Conservation (phyloP, 2,797 vertebrate species). For the Anolis apletophallus region DNA sequence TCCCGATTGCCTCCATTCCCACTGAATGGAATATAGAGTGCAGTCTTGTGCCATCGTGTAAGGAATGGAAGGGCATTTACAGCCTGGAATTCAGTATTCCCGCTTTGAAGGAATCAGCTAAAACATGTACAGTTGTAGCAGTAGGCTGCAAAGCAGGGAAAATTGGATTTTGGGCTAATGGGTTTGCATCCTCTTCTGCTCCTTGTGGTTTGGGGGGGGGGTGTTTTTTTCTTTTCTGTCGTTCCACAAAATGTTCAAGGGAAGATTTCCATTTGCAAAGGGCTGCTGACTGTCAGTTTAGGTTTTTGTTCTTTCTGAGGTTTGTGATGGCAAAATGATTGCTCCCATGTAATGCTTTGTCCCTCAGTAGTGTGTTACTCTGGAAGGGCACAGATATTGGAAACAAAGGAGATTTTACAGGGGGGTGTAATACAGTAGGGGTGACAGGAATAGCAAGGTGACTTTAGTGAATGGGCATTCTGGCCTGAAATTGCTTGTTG, state of each 20-base stretch:
- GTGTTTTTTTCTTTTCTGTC: constrained; percentile 4
- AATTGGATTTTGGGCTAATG: constrained; percentile 23
- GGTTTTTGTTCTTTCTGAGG: constrained; percentile 50
- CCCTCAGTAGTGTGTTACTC: background rate
- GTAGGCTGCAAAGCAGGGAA: constrained; percentile 49
- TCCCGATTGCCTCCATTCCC: constrained; percentile 59
- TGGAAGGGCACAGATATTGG: constrained; percentile 25
- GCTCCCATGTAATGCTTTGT: constrained; percentile 7
- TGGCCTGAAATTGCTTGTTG: background rate
- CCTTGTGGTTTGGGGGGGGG: constrained; percentile 7
- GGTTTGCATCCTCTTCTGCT: constrained; percentile 9
- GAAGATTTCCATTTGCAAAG: constrained; percentile 44
- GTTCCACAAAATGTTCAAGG: background rate
- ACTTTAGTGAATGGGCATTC: background rate
- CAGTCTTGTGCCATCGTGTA: constrained; percentile 55
- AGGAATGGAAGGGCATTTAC: constrained; percentile 56
- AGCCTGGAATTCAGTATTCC: constrained; percentile 10
- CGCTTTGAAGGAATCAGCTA: constrained; percentile 52
- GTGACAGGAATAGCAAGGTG: too few relatives aligned
- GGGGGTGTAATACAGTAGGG: background rate
- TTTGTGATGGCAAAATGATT: constrained; percentile 25
- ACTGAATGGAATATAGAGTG: constrained; percentile 62
- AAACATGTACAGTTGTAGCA: constrained; percentile 56
- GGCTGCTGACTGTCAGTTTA: background rate
- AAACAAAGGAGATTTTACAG: constrained; percentile 34